A percentile compares a stretch with the other conserved stretches of the same genome.
These are phyloP conservation scores for Calosoma granatense DNA, from an alignment of 1,140 invertebrate genomes.

Conservation along the genomic window DNA sequence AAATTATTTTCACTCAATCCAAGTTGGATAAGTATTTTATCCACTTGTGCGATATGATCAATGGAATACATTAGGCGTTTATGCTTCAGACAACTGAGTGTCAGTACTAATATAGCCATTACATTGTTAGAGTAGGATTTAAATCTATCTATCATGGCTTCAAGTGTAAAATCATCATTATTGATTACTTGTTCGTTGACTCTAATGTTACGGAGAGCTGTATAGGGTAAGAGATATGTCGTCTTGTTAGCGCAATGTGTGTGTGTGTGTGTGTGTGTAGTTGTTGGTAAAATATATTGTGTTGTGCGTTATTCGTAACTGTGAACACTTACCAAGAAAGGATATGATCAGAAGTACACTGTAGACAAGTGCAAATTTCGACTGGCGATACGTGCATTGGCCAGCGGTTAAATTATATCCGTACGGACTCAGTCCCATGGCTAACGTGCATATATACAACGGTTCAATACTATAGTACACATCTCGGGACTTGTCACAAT, in stretches of 20 bases:
- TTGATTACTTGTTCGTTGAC: not conserved
- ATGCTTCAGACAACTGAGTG: not conserved
- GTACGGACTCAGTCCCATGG: not conserved
- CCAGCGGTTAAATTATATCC: not conserved
- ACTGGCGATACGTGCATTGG: not conserved
- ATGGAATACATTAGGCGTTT: not conserved
- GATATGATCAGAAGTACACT: not conserved
- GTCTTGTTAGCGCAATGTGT: no score
- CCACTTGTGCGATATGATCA: not conserved
- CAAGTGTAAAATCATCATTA: not conserved
- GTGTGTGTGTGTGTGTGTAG: not conserved
- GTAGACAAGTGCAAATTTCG: not conserved
- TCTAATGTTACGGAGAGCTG: no score
- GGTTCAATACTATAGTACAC: not conserved
- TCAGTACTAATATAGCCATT: not conserved
- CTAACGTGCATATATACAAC: slow-evolving; percentile 2
- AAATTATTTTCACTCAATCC: not conserved
- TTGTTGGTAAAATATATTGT: not conserved
- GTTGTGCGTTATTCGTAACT: not conserved
- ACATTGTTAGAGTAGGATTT: not conserved
- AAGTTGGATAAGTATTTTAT: not conserved
- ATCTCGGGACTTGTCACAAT: not conserved
- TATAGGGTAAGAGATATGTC: no score
- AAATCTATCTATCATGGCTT: not conserved
- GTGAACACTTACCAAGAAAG: not conserved